Conservation (phyloP, 2,113 vertebrate genomes). For the Urocolius indicus region DNA sequence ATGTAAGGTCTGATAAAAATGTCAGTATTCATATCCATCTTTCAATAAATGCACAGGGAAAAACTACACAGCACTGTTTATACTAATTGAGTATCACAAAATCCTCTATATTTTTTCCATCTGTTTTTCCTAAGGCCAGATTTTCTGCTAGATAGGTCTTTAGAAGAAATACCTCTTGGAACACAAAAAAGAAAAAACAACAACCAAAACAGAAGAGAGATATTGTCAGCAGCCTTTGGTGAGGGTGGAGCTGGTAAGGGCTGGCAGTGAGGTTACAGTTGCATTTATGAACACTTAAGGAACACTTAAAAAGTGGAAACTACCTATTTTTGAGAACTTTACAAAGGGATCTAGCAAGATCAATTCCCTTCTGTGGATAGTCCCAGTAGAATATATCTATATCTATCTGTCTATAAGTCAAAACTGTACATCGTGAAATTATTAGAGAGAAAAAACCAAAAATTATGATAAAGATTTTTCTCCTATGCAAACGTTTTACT, state of each 20-base stretch:
- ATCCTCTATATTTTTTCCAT: not conserved
- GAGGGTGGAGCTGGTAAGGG: not conserved
- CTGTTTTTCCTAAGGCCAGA: not conserved
- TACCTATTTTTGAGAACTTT: not conserved
- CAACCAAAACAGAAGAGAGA: not conserved
- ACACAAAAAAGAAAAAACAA: not conserved
- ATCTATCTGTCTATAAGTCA: not conserved
- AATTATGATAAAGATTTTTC: not conserved
- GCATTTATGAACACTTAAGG: not conserved
- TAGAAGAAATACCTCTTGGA: not conserved
- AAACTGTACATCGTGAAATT: not conserved
- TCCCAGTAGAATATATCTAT: not conserved
- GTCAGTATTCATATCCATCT: not conserved
- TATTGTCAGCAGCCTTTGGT: not conserved
- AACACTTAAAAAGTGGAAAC: not conserved
- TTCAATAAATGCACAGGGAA: not conserved
- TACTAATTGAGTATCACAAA: not conserved
- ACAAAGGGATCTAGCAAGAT: not conserved
- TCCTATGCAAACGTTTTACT: not conserved
- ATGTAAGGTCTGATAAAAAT: not conserved
- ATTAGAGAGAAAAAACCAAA: not conserved
- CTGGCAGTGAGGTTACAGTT: not conserved
- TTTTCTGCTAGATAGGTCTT: not conserved
- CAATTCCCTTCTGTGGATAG: not conserved
- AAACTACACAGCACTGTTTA: not conserved